Conservation (phyloP, 1,140 invertebrate genomes). For the Halictus rubicundus region DNA sequence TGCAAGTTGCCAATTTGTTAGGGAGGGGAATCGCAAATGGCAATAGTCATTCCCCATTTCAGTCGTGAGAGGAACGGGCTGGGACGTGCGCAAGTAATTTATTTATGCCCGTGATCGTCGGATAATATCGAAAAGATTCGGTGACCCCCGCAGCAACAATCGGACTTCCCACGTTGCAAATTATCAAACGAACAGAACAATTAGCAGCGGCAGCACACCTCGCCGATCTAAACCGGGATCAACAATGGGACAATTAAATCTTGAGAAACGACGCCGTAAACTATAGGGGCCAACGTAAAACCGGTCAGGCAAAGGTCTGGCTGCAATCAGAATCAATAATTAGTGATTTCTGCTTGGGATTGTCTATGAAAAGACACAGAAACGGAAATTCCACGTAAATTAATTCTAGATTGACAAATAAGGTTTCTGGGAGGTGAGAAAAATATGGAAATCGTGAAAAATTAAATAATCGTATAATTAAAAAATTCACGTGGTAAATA, state of each 20-base stretch:
- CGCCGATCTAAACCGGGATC: not conserved
- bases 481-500: too few relatives aligned
- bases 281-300: not conserved
- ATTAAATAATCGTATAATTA: too few relatives aligned
- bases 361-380: not conserved
- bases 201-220: slow-evolving; percentile 1
- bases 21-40: too few relatives aligned
- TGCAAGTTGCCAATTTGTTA: too few relatives aligned
- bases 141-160: slow-evolving; percentile 2
- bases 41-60: too few relatives aligned
- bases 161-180: slow-evolving; percentile 16
- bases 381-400: too few relatives aligned
- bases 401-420: too few relatives aligned
- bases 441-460: too few relatives aligned
- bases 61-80: not conserved
- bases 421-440: too few relatives aligned
- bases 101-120: not conserved
- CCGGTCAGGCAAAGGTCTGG: not conserved
- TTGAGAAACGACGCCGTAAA: slow-evolving; percentile 13
- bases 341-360: not conserved
- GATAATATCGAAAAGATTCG: not conserved
- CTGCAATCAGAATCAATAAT: slow-evolving; percentile 3
- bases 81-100: too few relatives aligned
- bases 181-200: slow-evolving; percentile 18
- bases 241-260: slow-evolving; percentile 30